Base-by-base conservation (phyloP, 2,113 vertebrate species). In the Oreochromis aureus region DNA sequence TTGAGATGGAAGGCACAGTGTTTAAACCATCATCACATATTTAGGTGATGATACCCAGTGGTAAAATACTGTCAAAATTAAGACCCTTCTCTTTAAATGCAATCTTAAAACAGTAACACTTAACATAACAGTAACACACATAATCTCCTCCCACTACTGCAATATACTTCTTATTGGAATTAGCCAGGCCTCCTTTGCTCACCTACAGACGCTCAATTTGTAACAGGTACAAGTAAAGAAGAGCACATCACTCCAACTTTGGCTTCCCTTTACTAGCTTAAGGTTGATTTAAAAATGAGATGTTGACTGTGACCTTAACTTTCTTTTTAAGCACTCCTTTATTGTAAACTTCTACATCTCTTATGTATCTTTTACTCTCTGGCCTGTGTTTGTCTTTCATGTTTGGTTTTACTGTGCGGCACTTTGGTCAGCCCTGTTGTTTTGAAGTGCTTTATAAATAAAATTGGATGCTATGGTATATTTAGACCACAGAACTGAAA, bases 171-270 rank as follows among this genome's bases (percentile, higher is more conserved):
- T 46, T 73, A 73, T 27, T 73, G 39, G 13, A 73, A 46, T 1
- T 10, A 73, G 22, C 39, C 22, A 9, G 22, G 39, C 13, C 22
- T 41, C 66, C 66, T 46, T 22, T 46, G 13, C 66, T 46, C 22
- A 6, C 66, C 22, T 73, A 27, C 11, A 73, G 66, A 22, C 0
- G 0, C 8, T 73, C 0, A 3, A 73, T 73, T 73, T 73, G 4
- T 27, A 27, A 24, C 13, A 44, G 2, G n/a, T 44, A 44, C 13
- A 46, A 73, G 13, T 46, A 73, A 73, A 16, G 13, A 39, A 46
- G 39, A 73, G 1, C 22, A 73, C 39, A 73, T 73, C 39, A 46
- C 0, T 3, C 5, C 69, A 73, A 18, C 41, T 73, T 27, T 73
- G 22, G 69, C 0, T 46, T 73, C 66, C 39, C 22, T 46, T 73